Conservation (phyloP, 2,888 invertebrate genomes). For the Orchestes rusci region DNA sequence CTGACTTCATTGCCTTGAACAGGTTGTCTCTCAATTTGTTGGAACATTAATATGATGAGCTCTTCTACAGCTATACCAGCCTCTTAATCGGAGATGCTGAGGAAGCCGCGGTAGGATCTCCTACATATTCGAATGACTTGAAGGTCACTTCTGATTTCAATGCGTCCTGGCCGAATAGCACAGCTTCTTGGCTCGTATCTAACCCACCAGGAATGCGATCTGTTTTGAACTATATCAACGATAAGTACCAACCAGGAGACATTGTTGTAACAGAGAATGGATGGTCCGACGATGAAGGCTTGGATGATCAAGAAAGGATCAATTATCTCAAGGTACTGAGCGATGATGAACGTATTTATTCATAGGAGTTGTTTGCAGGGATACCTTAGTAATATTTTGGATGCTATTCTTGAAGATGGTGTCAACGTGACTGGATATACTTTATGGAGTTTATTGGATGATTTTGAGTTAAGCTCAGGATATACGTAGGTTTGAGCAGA, state of each 20-base stretch:
- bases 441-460: constrained; percentile 27
- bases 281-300: constrained; percentile 41
- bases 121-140: background rate
- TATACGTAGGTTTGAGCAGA: constrained; percentile 17
- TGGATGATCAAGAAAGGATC: constrained; percentile 50
- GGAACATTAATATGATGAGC: background rate
- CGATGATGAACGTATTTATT: too few species aligned
- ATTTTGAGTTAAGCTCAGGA: constrained; percentile 27
- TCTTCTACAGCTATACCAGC: constrained; percentile 9
- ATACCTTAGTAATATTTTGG: constrained; percentile 18
- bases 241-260: constrained; percentile 50
- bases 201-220: constrained; percentile 19
- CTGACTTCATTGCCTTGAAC: constrained; percentile 22
- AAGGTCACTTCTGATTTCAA: background rate
- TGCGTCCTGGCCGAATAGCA: constrained; percentile 13
- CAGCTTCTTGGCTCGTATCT: constrained; percentile 16
- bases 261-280: constrained; percentile 57
- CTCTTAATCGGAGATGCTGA: background rate
- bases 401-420: constrained; percentile 21
- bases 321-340: constrained; percentile 46
- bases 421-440: constrained; percentile 25
- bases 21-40: background rate
- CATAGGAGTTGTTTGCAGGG: constrained; percentile 15
- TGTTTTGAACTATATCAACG: constrained; percentile 52
- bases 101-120: background rate